Conservation (phyloP, 2,888 invertebrate genomes). For the Autographa pulchrina region DNA sequence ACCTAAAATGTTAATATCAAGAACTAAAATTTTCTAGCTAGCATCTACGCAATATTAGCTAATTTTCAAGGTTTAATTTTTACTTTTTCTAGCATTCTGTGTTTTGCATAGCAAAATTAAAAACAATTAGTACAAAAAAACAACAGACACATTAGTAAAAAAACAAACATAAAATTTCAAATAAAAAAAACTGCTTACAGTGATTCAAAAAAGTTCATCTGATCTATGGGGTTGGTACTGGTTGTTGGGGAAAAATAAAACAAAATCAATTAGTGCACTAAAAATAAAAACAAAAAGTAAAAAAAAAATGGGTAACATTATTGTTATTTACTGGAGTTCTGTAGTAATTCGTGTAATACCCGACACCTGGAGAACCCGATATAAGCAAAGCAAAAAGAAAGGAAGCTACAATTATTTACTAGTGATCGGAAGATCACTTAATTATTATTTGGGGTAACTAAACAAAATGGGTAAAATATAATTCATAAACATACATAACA, state of each 20-base stretch:
- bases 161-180: slow-evolving; percentile 60
- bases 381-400: slow-evolving; percentile 64
- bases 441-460: slow-evolving; percentile 5
- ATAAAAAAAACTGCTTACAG: slow-evolving; percentile 84
- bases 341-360: slow-evolving; percentile 51
- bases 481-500: too few species aligned
- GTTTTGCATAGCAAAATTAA: slow-evolving; percentile 21
- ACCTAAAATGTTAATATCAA: not conserved
- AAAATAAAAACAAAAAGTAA: slow-evolving; percentile 60
- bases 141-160: slow-evolving; percentile 60
- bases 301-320: slow-evolving; percentile 5
- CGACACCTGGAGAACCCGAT: slow-evolving; percentile 64
- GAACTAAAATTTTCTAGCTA: not conserved
- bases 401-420: slow-evolving; percentile 30
- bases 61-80: slow-evolving; percentile 31
- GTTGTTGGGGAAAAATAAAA: slow-evolving; percentile 74
- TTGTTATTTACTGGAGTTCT: slow-evolving; percentile 64
- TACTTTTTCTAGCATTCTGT: slow-evolving; percentile 22
- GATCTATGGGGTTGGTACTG: slow-evolving; percentile 89
- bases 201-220: slow-evolving; percentile 89
- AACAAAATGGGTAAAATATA: slow-evolving; percentile 6
- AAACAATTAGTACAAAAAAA: slow-evolving; percentile 53
- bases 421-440: not conserved
- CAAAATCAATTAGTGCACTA: slow-evolving; percentile 79
- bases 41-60: slow-evolving; percentile 8